Conservation (phyloP, 2,888 invertebrate genomes). For the Suillia variegata region DNA sequence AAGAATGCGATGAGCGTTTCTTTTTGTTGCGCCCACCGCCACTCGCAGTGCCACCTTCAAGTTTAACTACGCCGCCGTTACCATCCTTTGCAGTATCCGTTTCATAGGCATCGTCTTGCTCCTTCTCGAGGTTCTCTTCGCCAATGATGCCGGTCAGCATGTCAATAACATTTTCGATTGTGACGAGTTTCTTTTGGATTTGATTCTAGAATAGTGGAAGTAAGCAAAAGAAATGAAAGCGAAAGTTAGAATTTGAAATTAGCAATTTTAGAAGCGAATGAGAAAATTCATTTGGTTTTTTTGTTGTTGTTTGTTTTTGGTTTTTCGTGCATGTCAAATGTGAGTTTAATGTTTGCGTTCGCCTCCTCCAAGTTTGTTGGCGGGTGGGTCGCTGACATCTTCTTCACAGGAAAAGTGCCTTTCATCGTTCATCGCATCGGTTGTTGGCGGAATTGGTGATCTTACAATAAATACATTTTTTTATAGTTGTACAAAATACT, state of each 20-base stretch:
- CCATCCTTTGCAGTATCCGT: slow-evolving; percentile 30
- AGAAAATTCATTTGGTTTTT: neutral
- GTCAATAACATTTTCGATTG: slow-evolving; percentile 85
- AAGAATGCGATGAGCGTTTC: slow-evolving; percentile 8
- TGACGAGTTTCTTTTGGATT: slow-evolving; percentile 64
- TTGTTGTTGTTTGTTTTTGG: neutral
- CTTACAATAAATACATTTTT: too few relatives aligned
- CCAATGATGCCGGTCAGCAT: slow-evolving; percentile 86
- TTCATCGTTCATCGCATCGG: too few relatives aligned
- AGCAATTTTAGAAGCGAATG: neutral
- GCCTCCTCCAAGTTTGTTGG: too few relatives aligned
- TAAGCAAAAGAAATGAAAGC: neutral
- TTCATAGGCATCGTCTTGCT: slow-evolving; percentile 29
- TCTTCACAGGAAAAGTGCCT: too few relatives aligned
- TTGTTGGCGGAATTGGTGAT: too few relatives aligned
- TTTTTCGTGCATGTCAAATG: too few relatives aligned
- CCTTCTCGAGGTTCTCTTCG: slow-evolving; percentile 64
- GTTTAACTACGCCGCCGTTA: slow-evolving; percentile 18
- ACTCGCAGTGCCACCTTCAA: neutral
- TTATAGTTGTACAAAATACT: too few relatives aligned
- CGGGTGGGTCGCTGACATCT: too few relatives aligned
- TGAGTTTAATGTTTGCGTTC: too few relatives aligned
- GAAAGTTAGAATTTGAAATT: neutral
- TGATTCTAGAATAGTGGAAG: slow-evolving; percentile 50
- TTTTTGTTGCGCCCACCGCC: slow-evolving; percentile 21